phyloP scores from a whole-genome alignment of 2,113 vertebrate species.

The Limnothrissa miodon region DNA sequence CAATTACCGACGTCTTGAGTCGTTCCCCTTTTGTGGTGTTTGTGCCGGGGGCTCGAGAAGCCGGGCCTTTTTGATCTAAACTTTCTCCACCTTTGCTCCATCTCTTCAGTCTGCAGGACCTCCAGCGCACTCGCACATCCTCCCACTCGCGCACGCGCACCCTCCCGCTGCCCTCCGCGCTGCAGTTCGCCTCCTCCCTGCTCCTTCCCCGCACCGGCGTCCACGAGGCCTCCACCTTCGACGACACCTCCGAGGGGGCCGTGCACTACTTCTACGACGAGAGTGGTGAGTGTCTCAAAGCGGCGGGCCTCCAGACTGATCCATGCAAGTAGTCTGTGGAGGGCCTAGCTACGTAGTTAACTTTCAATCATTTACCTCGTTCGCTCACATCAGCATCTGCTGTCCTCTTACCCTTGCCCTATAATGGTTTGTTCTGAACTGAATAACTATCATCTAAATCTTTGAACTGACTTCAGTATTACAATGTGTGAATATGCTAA shows the following conservation, averaged over 20 bases:
- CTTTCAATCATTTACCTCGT: not conserved
- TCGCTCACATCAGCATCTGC: no score
- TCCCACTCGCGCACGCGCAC: slow-evolving; percentile 82
- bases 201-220: slow-evolving; percentile 80
- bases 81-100: not conserved
- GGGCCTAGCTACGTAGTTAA: not conserved
- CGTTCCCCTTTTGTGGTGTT: not conserved
- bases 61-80: not conserved
- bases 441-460: no score
- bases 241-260: slow-evolving; percentile 86
- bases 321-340: not conserved
- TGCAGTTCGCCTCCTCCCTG: slow-evolving; percentile 85
- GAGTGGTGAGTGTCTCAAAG: slow-evolving; percentile 71
- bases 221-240: slow-evolving; percentile 87
- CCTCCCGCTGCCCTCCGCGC: slow-evolving; percentile 82
- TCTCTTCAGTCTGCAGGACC: slow-evolving; percentile 78
- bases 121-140: slow-evolving; percentile 78
- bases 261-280: slow-evolving; percentile 90
- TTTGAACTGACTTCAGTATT: no score
- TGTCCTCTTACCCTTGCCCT: no score
- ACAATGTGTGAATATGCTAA: not conserved
- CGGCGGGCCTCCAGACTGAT: not conserved
- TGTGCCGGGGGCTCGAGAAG: not conserved
- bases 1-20: not conserved
- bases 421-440: no score